These are phyloP conservation scores for Colletes collaris DNA, from an alignment of 2,888 invertebrate species.

Conservation along the genomic window DNA sequence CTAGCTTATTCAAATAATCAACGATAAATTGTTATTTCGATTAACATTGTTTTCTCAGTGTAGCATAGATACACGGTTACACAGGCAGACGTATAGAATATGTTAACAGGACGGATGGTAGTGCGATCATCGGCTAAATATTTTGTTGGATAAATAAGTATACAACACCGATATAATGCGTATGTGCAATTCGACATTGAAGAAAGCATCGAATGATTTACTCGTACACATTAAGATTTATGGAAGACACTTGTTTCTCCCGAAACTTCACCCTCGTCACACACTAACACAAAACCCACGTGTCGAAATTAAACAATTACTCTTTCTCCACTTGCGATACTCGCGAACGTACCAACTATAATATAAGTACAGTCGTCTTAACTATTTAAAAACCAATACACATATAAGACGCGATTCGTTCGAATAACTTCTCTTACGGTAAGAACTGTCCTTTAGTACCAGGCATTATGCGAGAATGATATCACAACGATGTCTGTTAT, in stretches of 20 bases:
- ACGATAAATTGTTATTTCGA: conserved; percentile 26
- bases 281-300: conserved; percentile 31
- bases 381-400: conserved; percentile 14
- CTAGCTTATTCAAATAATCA: conserved; percentile 20
- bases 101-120: conserved; percentile 63
- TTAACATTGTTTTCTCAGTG: conserved; percentile 32
- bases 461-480: conserved; percentile 14
- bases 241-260: conserved; percentile 54
- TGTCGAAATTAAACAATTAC: conserved; percentile 20
- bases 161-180: conserved; percentile 52
- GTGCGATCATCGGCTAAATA: conserved; percentile 53
- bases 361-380: conserved; percentile 38
- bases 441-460: conserved; percentile 5
- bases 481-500: conserved; percentile 34
- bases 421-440: neutral
- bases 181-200: conserved; percentile 31
- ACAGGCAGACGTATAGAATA: conserved; percentile 47
- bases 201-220: conserved; percentile 35
- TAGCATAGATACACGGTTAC: conserved; percentile 22
- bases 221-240: conserved; percentile 38
- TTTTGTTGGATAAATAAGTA: conserved; percentile 49
- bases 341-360: conserved; percentile 27
- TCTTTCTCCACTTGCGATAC: conserved; percentile 20
- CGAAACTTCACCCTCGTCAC: conserved; percentile 47
- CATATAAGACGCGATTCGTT: conserved; percentile 13